Percentiles rank a stretch among this genome's conserved stretches.
These are phyloP conservation scores for Meiosimyza platycephala DNA, from an alignment of 2,888 invertebrate genomes.

Conservation along the genomic window DNA sequence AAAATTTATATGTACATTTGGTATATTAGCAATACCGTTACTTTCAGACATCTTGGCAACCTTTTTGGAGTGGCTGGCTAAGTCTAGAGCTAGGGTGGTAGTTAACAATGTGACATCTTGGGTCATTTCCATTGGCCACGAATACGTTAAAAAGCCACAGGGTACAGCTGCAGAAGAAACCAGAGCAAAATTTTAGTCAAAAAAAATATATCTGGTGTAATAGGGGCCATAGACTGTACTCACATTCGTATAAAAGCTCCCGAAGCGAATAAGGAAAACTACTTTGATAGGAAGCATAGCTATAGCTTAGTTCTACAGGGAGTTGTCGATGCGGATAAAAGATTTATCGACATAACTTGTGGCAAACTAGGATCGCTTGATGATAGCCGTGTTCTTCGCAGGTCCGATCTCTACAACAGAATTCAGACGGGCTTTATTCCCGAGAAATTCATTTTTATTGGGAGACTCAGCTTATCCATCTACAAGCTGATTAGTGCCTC, in stretches of 20 bases:
- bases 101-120: conserved; percentile 36
- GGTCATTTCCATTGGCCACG: conserved; percentile 37
- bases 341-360: conserved; percentile 12
- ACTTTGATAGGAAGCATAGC: conserved; percentile 43
- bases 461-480: conserved; percentile 48
- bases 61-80: conserved; percentile 41
- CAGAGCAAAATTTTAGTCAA: conserved; percentile 23
- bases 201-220: conserved; percentile 39
- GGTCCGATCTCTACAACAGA: conserved; percentile 40
- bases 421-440: no score
- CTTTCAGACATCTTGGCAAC: conserved; percentile 36
- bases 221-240: conserved; percentile 47
- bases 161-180: conserved; percentile 12
- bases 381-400: conserved; percentile 46
- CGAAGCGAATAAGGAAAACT: conserved; percentile 39
- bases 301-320: conserved; percentile 49
- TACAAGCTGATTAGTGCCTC: conserved; percentile 47
- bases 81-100: conserved; percentile 37
- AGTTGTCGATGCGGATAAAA: conserved; percentile 45
- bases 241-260: conserved; percentile 48
- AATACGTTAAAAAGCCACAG: conserved; percentile 44
- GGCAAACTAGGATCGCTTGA: conserved; percentile 51
- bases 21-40: conserved; percentile 40
- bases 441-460: conserved; percentile 30
- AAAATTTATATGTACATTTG: conserved; percentile 40